Conservation (phyloP, 92 coral and sea anemone genomes). For the Anthopleura xanthogrammica region DNA sequence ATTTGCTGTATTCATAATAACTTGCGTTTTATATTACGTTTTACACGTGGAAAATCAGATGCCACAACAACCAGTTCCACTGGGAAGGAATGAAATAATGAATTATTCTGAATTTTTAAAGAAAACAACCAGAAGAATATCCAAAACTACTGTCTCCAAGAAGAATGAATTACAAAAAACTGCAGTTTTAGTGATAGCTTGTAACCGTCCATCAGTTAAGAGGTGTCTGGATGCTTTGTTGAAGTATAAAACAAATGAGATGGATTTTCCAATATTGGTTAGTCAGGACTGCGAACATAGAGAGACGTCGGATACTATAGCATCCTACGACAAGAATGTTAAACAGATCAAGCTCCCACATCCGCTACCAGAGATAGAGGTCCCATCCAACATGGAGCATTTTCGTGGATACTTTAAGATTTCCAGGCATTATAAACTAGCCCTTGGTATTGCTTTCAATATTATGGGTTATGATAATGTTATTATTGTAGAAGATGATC, state of each 20-base stretch:
- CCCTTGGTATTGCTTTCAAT: constrained; percentile 82
- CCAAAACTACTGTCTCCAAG: not conserved
- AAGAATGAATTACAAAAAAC: constrained; percentile 5
- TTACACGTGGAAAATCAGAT: not conserved
- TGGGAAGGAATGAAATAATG: not conserved
- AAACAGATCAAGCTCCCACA: constrained; percentile 75
- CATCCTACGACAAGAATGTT: constrained; percentile 52
- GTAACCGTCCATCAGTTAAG: constrained; percentile 84
- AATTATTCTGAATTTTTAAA: not conserved
- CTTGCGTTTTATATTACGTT: constrained; percentile 1
- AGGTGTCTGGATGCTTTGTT: constrained; percentile 75
- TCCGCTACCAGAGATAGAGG: constrained; percentile 53
- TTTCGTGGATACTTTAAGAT: constrained; percentile 83
- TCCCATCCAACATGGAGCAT: constrained; percentile 48
- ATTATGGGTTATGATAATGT: constrained; percentile 76
- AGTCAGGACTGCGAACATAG: constrained; percentile 90
- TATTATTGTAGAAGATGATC: constrained; percentile 89
- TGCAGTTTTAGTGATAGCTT: constrained; percentile 82
- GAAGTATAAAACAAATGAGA: constrained; percentile 52
- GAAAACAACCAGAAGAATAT: not conserved
- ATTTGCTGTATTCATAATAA: not conserved
- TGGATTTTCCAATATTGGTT: constrained; percentile 77
- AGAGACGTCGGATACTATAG: constrained; percentile 61
- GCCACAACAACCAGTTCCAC: not conserved
- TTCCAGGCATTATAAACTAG: constrained; percentile 89